Evolutionary conservation across 2,888 invertebrate species (phyloP).

Genomic region (Clistopyga incitator): DNA sequence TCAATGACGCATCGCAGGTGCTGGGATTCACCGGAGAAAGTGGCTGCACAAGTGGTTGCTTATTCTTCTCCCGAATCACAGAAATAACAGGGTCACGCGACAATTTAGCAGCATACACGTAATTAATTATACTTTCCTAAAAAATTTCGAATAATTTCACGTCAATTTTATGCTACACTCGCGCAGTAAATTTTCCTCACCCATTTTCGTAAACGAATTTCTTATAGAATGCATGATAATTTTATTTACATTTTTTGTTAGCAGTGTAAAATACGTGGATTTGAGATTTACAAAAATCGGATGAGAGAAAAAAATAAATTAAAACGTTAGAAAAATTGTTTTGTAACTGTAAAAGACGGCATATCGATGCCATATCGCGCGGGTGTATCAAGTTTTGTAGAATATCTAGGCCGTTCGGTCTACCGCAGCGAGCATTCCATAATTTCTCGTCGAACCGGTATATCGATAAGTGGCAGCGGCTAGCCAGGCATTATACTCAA

Average conservation of each 20-base stretch:
- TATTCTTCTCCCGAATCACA: constrained; percentile 28
- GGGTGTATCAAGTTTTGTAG: constrained; percentile 47
- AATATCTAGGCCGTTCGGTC: constrained; percentile 62
- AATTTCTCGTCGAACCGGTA: constrained; percentile 62
- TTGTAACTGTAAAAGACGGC: background rate
- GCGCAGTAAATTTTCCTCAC: no score
- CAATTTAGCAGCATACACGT: no score
- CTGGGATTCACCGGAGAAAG: constrained; percentile 7
- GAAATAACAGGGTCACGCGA: constrained; percentile 13
- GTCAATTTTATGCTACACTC: no score
- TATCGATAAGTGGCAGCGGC: constrained; percentile 48
- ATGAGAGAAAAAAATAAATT: no score
- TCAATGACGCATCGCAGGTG: constrained; percentile 40
- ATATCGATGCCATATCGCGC: constrained; percentile 35
- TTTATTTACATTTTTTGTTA: no score
- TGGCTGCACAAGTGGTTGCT: constrained; percentile 1
- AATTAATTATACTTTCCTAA: no score
- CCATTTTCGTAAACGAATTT: no score
- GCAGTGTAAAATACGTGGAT: no score
- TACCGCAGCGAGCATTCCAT: constrained; percentile 61
- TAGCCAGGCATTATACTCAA: constrained; percentile 25
- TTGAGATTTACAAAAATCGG: no score
- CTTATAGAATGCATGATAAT: no score
- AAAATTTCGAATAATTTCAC: no score
- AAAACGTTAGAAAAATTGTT: background rate